Evolutionary conservation across 2,888 invertebrate species (phyloP), one percentile per base, ranked within the genome.

Genomic region (Drosophila eohydei): DNA sequence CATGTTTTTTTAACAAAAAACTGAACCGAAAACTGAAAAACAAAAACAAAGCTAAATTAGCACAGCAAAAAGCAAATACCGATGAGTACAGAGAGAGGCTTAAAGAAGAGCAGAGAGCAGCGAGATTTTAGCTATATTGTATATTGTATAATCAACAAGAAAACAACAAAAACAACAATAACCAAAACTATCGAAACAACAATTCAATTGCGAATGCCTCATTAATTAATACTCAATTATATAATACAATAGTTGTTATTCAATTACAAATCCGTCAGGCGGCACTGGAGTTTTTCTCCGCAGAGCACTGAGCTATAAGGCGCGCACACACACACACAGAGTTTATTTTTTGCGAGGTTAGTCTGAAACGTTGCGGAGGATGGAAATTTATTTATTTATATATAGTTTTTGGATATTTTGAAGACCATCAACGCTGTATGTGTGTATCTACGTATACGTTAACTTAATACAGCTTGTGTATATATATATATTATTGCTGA

Each of bases 281-380:
- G 38, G 32, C 59, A 64, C 57, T 56, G 51, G 36, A 56, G 43
- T 16, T 56, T 59, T 61, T 41, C 54, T 21, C 44, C 44, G 62
- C 71, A 71, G 76, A 44, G 59, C 75, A 70, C 74, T 70, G 74
- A 76, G 76, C 76, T 75, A 75, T 61, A 58, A 11, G 40, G 60
- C 60, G 52, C 28, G 30, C 30, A 30, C 44, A 34, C 34, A 43
- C 41, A 55, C 43, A 32, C 43, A 21, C 16, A 9, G 9, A 56
- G 21, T 32, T 38, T 16, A 2, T 52, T 6, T 6, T 9, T 52
- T 52, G 32, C 32, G 16, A 50, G 16, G 32, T 30, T 50, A 7
- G 32, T 21, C 4, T 32, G 32, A 21, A 50, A 34, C 16, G 34
- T 34, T 50, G 16, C 16, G 50, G 16, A 3, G 34, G 9, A 32